These are phyloP conservation scores for Pelmatolapia mariae DNA, from an alignment of 2,113 vertebrate genomes.

Conservation along the genomic window DNA sequence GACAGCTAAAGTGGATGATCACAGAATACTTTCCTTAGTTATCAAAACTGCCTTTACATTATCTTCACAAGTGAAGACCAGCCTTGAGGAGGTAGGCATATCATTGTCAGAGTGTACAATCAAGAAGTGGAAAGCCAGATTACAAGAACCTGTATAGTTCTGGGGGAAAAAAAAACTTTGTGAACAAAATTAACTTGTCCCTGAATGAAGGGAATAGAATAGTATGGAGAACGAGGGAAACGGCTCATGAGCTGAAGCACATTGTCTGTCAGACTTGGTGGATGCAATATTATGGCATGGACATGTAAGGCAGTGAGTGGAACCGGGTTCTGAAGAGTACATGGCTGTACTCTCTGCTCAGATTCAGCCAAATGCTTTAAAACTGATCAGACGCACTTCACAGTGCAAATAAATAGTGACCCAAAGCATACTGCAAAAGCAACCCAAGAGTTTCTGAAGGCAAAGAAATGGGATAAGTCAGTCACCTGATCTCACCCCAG, in stretches of 20 bases:
- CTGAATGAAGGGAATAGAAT: not conserved
- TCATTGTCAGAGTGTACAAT: not conserved
- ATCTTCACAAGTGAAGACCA: not conserved
- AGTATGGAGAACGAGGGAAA: not conserved
- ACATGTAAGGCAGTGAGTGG: not conserved
- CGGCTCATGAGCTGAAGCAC: not conserved
- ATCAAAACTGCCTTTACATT: not conserved
- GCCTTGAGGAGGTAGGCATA: fast-evolving
- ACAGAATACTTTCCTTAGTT: not conserved
- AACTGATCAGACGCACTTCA: not conserved
- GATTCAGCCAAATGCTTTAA: not conserved
- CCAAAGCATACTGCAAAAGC: not conserved
- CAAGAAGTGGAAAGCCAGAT: not conserved
- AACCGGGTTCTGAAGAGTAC: not conserved
- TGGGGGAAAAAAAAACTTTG: fast-evolving
- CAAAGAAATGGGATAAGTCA: not conserved
- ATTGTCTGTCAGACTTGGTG: not conserved
- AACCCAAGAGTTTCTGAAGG: not conserved
- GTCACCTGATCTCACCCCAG: not conserved
- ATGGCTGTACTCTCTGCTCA: not conserved
- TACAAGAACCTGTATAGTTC: not conserved
- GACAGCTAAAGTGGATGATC: not conserved
- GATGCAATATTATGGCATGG: not conserved
- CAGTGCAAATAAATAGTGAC: not conserved
- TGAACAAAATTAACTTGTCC: not conserved